phyloP scores from a whole-genome alignment of 2,888 invertebrate species.

The Xestoiulus laeticollis region DNA sequence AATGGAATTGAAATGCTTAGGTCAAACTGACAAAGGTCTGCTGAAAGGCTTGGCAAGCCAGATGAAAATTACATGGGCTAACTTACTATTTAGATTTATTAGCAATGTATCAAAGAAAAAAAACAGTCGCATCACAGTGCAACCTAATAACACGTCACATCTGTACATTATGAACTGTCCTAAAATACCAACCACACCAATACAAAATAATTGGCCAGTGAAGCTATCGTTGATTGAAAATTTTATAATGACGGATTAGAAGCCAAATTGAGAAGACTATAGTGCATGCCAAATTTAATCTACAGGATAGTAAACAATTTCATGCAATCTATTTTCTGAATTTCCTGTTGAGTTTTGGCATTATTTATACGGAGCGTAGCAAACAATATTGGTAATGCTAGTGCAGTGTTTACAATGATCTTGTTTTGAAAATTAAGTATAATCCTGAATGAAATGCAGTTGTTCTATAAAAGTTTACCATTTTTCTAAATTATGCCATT shows the following conservation, averaged over 20 bases:
- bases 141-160: conserved; percentile 24
- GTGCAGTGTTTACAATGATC: background rate
- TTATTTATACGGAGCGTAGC: background rate
- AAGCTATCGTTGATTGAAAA: background rate
- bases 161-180: conserved; percentile 37
- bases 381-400: conserved; percentile 40
- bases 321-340: background rate
- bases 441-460: background rate
- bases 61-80: conserved; percentile 41
- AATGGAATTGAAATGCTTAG: conserved; percentile 34
- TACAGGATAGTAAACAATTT: background rate
- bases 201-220: conserved; percentile 30
- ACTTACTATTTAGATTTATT: conserved; percentile 38
- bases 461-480: background rate
- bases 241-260: background rate
- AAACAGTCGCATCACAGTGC: background rate
- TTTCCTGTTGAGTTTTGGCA: background rate
- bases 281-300: background rate
- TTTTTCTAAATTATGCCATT: conserved; percentile 33
- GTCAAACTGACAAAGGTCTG: background rate
- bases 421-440: background rate
- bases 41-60: background rate
- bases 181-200: conserved; percentile 17
- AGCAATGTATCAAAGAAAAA: conserved; percentile 40
- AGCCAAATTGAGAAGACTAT: background rate